Evolutionary conservation across 2,113 vertebrate genomes (phyloP), one percentile per base, ranked within the genome.

Genomic region (Potamarius usumacintae): DNA sequence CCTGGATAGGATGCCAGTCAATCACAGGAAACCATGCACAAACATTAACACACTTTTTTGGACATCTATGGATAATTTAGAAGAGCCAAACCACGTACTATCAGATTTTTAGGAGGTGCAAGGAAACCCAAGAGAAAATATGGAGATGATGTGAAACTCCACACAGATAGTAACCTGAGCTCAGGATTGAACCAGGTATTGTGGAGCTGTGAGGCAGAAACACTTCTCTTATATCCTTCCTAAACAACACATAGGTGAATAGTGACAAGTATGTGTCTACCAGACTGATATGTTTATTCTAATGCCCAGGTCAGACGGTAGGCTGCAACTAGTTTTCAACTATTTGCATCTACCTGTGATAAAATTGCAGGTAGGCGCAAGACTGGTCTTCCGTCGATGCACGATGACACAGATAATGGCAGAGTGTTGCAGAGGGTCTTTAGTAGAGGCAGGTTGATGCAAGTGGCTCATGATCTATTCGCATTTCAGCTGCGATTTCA

Each of bases 201-300:
- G 9, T 48, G 30, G 10, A 48, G 58, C 57, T 63, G 10, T 62
- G 20, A 62, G 18, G 7, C 34, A 62, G 57, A 60, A 42, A 82
- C 20, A 63, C 18, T 48, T 7, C 2, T 3, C 58, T 48, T 48
- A 50, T 82, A 63, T 63, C 60, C 34, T 65, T 52, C 20, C 81
- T 77, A 67, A 74, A 67, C 65, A 30, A 89, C 52, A 89, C 25
- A 82, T 52, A 63, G 62, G 58, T 79, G 65, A 53, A 67, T 86
- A 83, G 15, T 55, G 18, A 30, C 34, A 72, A 48, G 82, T 42
- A n/a, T 48, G 1, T 67, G 50, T 20, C 82, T 77, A 55, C 34
- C 27, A 88, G 76, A 83, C 10, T 27, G 0, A 34, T 88, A 90
- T 67, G 60, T 85, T 88, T 88, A 90, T 42, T 42, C 42, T 42